A percentile compares a stretch with the other conserved stretches of the same genome.
These are phyloP conservation scores for Choreutis nemorana DNA, from an alignment of 2,888 invertebrate genomes.

Conservation along the genomic window DNA sequence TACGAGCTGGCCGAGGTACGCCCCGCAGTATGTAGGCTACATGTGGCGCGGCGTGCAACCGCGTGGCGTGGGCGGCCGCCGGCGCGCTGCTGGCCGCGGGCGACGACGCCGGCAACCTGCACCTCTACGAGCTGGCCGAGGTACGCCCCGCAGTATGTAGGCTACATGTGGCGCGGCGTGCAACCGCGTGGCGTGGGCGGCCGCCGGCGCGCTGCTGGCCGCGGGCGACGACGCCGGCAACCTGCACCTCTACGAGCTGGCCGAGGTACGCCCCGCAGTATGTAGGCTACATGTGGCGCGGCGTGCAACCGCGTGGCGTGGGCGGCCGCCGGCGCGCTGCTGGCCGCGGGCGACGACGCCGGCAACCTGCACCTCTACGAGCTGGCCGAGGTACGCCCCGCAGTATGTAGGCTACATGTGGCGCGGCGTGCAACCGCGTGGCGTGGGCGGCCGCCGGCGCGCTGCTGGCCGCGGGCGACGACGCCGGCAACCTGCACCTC, in stretches of 20 bases:
- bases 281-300: constrained; percentile 31
- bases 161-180: too few relatives aligned
- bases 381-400: too few relatives aligned
- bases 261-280: constrained; percentile 82
- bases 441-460: too few relatives aligned
- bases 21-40: too few relatives aligned
- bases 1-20: too few relatives aligned
- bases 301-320: constrained; percentile 94
- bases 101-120: too few relatives aligned
- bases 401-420: too few relatives aligned
- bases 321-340: constrained; percentile 89
- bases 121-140: too few relatives aligned
- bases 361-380: constrained; percentile 85
- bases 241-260: constrained; percentile 97
- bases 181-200: constrained; percentile 95
- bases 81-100: too few relatives aligned
- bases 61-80: too few relatives aligned
- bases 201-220: constrained; percentile 89
- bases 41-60: too few relatives aligned
- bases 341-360: constrained; percentile 88
- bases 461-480: constrained; percentile 90
- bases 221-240: constrained; percentile 95
- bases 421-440: constrained; percentile 80
- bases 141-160: too few relatives aligned
- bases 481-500: constrained; percentile 86